These are phyloP conservation scores for Hemicordylus capensis DNA, from an alignment of 2,113 vertebrate species.

Conservation along the genomic window DNA sequence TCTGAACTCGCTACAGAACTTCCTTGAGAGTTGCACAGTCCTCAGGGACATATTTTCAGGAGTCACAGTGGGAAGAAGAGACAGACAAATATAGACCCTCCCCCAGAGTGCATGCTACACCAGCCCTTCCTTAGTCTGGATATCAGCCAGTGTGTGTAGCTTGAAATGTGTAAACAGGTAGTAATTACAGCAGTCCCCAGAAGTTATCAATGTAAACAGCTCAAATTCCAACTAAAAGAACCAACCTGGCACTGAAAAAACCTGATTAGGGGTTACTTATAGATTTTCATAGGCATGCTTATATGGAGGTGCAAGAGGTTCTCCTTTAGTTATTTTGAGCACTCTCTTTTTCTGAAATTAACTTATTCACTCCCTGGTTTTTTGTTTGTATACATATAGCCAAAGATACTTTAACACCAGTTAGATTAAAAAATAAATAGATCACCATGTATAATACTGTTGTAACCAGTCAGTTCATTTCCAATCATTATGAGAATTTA, in stretches of 20 bases:
- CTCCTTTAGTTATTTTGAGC: background rate
- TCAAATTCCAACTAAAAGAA: background rate
- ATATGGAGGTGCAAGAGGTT: background rate
- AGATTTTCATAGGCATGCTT: background rate
- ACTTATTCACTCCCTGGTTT: background rate
- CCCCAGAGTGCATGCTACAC: no score
- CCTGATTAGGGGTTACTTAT: no score
- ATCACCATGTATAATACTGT: background rate
- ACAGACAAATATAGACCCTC: background rate
- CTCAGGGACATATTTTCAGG: no score
- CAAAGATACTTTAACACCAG: background rate
- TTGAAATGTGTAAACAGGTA: background rate
- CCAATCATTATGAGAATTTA: no score
- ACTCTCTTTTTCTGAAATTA: background rate
- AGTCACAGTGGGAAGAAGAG: no score
- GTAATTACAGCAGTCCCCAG: background rate
- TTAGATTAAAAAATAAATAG: no score
- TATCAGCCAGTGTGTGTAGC: no score
- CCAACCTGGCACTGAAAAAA: background rate
- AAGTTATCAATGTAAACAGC: background rate
- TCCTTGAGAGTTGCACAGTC: no score
- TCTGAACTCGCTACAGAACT: background rate
- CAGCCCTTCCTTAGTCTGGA: no score
- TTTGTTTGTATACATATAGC: background rate
- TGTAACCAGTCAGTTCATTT: background rate